Evolutionary conservation across 2,888 invertebrate species (phyloP).

Genomic region (Nephrotoma flavescens): DNA sequence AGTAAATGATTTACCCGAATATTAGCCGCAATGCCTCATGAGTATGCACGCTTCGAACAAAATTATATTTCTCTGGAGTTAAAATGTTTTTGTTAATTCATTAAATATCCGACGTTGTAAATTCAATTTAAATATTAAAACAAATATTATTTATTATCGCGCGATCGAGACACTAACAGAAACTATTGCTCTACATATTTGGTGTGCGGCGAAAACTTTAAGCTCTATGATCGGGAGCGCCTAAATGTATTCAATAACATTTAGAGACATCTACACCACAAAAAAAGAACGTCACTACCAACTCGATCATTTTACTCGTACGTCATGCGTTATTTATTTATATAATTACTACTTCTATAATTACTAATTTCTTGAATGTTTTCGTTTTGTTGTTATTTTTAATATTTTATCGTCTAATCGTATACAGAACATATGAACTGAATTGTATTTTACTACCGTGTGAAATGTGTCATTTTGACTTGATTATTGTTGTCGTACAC

Average conservation of each 20-base stretch:
- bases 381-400: neutral
- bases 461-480: neutral
- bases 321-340: neutral
- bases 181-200: no score
- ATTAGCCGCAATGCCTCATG: no score
- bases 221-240: neutral
- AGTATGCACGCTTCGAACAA: no score
- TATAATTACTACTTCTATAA: neutral
- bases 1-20: no score
- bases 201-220: no score
- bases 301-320: neutral
- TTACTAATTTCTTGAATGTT: neutral
- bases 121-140: no score
- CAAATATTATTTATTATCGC: no score
- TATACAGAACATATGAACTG: neutral
- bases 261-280: neutral
- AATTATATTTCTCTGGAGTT: no score
- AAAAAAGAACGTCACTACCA: neutral
- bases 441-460: neutral
- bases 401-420: neutral
- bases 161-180: no score
- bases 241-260: neutral
- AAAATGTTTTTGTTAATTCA: no score
- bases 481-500: neutral
- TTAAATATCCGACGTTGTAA: no score